Evolutionary conservation across 2,888 invertebrate genomes (phyloP).

Genomic region (Sepiola atlantica): DNA sequence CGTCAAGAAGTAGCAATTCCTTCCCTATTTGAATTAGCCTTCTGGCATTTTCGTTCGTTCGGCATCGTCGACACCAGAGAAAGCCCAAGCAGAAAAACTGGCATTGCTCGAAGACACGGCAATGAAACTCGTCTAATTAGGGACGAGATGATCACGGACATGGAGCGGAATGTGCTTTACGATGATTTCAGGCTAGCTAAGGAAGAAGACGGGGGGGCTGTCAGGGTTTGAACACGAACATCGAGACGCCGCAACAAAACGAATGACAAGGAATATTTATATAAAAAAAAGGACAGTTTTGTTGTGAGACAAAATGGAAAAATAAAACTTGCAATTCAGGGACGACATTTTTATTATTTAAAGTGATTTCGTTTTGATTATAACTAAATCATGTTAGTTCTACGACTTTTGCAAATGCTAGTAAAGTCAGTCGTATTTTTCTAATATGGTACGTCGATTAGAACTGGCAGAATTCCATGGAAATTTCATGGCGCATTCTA

Average conservation of each 20-base stretch:
- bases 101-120: background rate
- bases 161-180: background rate
- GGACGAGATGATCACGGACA: background rate
- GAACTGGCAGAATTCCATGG: too few relatives aligned
- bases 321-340: background rate
- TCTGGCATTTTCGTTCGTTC: background rate
- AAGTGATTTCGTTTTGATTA: too few relatives aligned
- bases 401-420: too few relatives aligned
- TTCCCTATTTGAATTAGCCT: conserved; percentile 1
- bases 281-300: background rate
- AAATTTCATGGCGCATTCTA: too few relatives aligned
- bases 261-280: background rate
- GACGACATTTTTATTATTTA: too few relatives aligned
- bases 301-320: background rate
- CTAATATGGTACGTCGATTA: too few relatives aligned
- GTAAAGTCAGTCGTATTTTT: too few relatives aligned
- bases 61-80: background rate
- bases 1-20: background rate
- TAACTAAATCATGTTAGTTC: too few relatives aligned
- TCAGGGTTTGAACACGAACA: background rate
- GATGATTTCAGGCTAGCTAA: background rate
- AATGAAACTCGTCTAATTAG: conserved; percentile 11
- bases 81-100: background rate
- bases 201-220: background rate
- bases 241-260: background rate